These are phyloP conservation scores for Sphenopsis melanotis DNA, from an alignment of 2,797 vertebrate species.

Conservation along the genomic window DNA sequence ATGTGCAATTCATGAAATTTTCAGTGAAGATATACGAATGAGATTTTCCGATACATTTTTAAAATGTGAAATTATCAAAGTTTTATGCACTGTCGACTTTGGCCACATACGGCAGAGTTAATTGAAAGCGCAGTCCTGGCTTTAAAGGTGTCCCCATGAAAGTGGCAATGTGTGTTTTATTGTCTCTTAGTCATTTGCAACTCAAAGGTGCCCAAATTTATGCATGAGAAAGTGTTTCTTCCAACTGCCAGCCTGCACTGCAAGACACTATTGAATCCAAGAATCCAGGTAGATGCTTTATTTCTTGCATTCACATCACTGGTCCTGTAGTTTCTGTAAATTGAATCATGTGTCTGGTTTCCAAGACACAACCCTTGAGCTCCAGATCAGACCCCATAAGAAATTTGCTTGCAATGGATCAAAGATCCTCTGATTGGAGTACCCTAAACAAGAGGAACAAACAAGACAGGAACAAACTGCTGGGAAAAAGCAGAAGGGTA, in stretches of 20 bases:
- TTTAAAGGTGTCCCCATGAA: conserved; percentile 29
- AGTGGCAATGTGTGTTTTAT: conserved; percentile 35
- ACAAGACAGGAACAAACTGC: neutral
- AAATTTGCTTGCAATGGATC: neutral
- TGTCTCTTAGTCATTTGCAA: conserved; percentile 41
- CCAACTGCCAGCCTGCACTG: neutral
- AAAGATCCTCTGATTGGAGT: neutral
- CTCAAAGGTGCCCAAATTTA: conserved; percentile 17
- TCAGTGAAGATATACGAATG: conserved; percentile 53
- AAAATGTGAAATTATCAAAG: conserved; percentile 66
- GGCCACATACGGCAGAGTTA: conserved; percentile 53
- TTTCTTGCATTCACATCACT: neutral
- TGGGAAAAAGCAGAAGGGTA: neutral
- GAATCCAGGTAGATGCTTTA: neutral
- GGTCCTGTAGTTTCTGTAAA: neutral
- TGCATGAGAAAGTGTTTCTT: neutral
- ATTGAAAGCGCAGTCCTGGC: conserved; percentile 39
- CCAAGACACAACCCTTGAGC: neutral
- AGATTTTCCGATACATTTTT: conserved; percentile 57
- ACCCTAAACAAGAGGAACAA: neutral
- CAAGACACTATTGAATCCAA: neutral
- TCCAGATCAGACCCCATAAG: neutral
- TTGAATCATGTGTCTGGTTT: neutral
- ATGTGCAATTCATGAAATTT: conserved; percentile 68
- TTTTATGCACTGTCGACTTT: conserved; percentile 49